These are phyloP conservation scores for Phataginus tricuspis DNA, from an alignment of 2,797 vertebrate genomes.

Conservation along the genomic window DNA sequence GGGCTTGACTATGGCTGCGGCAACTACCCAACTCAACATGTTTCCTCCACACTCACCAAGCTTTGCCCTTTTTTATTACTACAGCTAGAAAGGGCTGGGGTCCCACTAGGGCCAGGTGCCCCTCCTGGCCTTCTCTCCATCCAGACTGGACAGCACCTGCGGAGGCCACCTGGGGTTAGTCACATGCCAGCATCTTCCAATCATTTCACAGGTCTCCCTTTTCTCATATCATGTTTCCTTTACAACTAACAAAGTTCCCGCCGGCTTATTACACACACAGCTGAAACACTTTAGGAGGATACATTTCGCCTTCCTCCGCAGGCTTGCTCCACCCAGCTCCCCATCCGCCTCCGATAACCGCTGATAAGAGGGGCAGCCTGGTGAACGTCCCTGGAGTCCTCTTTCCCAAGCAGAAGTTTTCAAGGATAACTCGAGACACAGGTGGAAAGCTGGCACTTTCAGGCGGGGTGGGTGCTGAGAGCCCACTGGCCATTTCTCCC, in stretches of 20 bases:
- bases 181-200: not conserved
- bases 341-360: fast-evolving
- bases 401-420: not conserved
- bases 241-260: not conserved
- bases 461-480: not conserved
- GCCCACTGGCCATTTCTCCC: not conserved
- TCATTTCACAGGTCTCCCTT: not conserved
- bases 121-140: not conserved
- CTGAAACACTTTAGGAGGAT: not conserved
- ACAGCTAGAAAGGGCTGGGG: not conserved
- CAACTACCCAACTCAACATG: fast-evolving
- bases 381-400: not conserved
- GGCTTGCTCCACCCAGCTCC: not conserved
- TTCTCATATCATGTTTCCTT: not conserved
- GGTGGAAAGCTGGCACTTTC: not conserved
- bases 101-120: not conserved
- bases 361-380: not conserved
- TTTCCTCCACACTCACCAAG: not conserved
- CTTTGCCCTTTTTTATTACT: not conserved
- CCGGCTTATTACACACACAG: not conserved
- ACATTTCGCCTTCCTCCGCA: not conserved
- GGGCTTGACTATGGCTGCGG: not conserved
- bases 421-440: not conserved
- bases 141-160: not conserved
- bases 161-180: not conserved